These are phyloP conservation scores for Thelaira solivaga DNA, from an alignment of 2,888 invertebrate species.

Conservation along the genomic window DNA sequence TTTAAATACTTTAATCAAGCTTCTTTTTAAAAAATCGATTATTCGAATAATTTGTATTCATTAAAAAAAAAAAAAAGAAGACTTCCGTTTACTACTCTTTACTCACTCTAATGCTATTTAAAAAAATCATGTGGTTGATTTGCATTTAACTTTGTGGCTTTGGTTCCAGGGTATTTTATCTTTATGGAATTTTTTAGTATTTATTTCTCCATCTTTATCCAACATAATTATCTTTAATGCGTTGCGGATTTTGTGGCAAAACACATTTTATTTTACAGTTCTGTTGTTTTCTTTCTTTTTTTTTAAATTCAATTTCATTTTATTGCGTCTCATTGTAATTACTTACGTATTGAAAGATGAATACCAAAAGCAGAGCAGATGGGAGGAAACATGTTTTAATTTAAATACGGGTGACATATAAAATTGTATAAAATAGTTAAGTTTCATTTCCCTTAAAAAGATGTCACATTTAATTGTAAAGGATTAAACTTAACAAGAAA, in stretches of 20 bases:
- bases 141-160: no score
- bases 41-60: no score
- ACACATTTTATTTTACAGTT: conserved; percentile 22
- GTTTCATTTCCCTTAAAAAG: not conserved
- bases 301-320: conserved; percentile 34
- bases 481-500: no score
- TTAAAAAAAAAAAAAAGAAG: no score
- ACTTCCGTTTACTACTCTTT: no score
- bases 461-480: no score
- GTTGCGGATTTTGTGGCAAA: conserved; percentile 52
- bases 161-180: not conserved
- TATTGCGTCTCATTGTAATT: conserved; percentile 51
- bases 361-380: conserved; percentile 32
- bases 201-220: not conserved
- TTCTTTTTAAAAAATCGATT: no score
- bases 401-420: conserved; percentile 35
- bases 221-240: conserved; percentile 33
- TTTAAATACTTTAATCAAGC: no score
- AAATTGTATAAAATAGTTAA: not conserved
- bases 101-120: no score
- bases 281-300: not conserved
- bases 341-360: conserved; percentile 23
- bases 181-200: not conserved
- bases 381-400: conserved; percentile 50
- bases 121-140: no score